These are phyloP conservation scores for Diarsia brunnea DNA, from an alignment of 2,888 invertebrate species.

Conservation along the genomic window DNA sequence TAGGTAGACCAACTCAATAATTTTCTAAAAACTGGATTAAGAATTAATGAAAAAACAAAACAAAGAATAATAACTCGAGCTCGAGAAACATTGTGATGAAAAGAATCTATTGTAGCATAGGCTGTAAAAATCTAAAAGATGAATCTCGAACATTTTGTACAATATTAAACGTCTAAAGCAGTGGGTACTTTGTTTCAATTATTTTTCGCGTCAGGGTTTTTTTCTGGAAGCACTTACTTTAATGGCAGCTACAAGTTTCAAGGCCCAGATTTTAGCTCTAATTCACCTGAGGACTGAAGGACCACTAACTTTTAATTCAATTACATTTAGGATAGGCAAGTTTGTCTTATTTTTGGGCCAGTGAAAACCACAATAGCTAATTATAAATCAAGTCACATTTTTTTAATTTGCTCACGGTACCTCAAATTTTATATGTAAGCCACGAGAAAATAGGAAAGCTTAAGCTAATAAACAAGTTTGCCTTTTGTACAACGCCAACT, in stretches of 20 bases:
- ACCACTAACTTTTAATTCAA: slow-evolving; percentile 1
- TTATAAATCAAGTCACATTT: too few species aligned
- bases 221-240: slow-evolving; percentile 48
- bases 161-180: slow-evolving; percentile 27
- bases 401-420: too few species aligned
- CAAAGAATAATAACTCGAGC: background rate
- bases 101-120: slow-evolving; percentile 4
- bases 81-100: background rate
- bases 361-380: background rate
- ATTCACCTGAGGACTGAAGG: slow-evolving; percentile 14
- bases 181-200: slow-evolving; percentile 40
- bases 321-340: background rate
- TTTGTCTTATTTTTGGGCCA: background rate
- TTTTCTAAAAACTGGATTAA: background rate
- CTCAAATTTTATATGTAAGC: too few species aligned
- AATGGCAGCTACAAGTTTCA: slow-evolving; percentile 38
- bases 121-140: background rate
- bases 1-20: background rate
- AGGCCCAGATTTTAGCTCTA: slow-evolving; percentile 10
- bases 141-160: background rate
- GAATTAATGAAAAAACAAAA: background rate
- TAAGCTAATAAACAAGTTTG: too few species aligned
- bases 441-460: too few species aligned
- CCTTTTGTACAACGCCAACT: too few species aligned
- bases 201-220: slow-evolving; percentile 30